These are phyloP conservation scores for Passer montanus DNA, from an alignment of 2,113 vertebrate genomes.

Conservation along the genomic window DNA sequence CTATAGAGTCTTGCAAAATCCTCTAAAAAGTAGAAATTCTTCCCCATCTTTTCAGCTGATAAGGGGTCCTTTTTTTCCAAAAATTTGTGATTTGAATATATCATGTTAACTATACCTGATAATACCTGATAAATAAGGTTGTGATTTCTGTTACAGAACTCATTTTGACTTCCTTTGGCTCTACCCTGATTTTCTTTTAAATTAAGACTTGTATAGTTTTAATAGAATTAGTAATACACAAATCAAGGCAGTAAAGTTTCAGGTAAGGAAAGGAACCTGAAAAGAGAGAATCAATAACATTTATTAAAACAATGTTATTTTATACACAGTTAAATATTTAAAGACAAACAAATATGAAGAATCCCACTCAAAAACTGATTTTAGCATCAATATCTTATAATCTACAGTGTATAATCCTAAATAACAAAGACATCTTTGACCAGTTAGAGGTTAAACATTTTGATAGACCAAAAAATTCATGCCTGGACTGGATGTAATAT, in stretches of 20 bases:
- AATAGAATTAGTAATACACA: background rate
- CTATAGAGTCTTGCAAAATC: background rate
- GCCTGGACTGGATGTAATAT: background rate
- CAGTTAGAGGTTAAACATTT: background rate
- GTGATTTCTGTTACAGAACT: background rate
- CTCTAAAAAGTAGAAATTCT: background rate
- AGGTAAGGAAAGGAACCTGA: background rate
- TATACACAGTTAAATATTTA: background rate
- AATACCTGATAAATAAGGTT: background rate
- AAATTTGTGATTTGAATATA: background rate
- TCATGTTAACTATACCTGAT: background rate
- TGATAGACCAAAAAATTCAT: background rate
- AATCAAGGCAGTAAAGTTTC: background rate
- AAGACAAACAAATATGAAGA: background rate
- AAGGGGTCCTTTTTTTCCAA: accelerated
- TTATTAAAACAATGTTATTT: background rate
- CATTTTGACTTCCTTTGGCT: background rate
- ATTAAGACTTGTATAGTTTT: background rate
- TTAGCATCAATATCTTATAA: background rate
- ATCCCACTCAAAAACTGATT: background rate
- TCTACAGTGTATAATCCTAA: background rate
- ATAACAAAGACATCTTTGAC: background rate
- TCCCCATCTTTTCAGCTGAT: background rate
- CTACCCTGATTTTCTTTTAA: background rate
- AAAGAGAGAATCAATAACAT: background rate